Evolutionary conservation across 2,888 invertebrate genomes (phyloP), one percentile per base, ranked within the genome.

Genomic region (Lypha dubia): DNA sequence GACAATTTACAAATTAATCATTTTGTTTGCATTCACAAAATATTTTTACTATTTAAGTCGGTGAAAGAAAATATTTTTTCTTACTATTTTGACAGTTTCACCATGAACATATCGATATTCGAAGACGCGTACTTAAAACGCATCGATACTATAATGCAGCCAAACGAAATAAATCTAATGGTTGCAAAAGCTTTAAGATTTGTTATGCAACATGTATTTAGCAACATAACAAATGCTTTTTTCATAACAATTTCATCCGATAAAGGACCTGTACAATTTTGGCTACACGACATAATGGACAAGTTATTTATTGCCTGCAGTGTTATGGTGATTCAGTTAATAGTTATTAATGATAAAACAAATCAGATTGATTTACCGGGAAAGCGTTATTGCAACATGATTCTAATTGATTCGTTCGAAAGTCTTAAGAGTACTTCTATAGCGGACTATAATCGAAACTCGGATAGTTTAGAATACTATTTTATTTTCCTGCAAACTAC

Each of bases 401-500:
- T 86, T 6, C 15, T 86, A n/a, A 87, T 88, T 1, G 90, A 90
- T 73, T 90, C 90, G 1, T 88, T 86, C 68, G 86, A 87, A 8
- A 88, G 88, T 15, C 89, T 90, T 51, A 67, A 87, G 32, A 88
- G 87, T 77, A 88, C 87, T 3, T 38, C 51, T 15, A 60, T 71
- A 41, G 70, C 46, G 9, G 44, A 60, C 11, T 68, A 90, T 76
- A 87, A 89, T 5, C 41, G 71, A 4, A 86, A 87, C 4, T 88
- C 89, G 62, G 88, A 90, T 67, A 86, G 86, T 68, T 88, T 88
- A 7, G 91, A 91, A 65, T 88, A 87, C 71, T 90, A 90, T 35
- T 89, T 88, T 24, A 90, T 90, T 2, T 88, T 91, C n/a, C 83
- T 90, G 20, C 88, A 90, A 82, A 87, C 87, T 0, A 44, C 86